Evolutionary conservation across 23 tunicate species (phyloP).

Genomic region (Trididemnum miniatum): DNA sequence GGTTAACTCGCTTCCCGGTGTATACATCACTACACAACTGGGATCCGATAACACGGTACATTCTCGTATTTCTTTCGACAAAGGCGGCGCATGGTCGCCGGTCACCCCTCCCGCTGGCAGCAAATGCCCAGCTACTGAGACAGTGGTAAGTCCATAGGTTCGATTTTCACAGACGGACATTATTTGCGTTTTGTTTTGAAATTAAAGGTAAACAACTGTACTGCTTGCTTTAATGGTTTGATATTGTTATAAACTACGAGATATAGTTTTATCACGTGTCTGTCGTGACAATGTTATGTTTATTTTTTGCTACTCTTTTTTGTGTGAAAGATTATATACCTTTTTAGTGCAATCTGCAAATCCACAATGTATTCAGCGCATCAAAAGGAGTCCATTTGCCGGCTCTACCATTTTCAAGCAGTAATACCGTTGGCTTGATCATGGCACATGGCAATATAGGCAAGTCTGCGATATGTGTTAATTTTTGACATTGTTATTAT

Average conservation of each 20-base stretch:
- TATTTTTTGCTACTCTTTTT: no score
- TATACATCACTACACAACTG: conserved; percentile 89
- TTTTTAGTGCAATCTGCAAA: conserved; percentile 93
- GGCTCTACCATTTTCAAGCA: conserved; percentile 54
- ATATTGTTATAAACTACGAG: no score
- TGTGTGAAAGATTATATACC: no score
- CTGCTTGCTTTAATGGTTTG: no score
- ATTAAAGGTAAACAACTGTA: no score
- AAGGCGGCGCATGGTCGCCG: conserved; percentile 89
- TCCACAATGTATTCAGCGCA: conserved; percentile 81
- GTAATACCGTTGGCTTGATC: conserved; percentile 85
- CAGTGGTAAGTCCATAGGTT: conserved; percentile 47
- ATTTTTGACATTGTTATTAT: no score
- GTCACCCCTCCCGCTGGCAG: conserved; percentile 57
- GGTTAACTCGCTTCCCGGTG: conserved; percentile 89
- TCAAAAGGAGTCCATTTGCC: conserved; percentile 67
- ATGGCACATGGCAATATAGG: conserved; percentile 96
- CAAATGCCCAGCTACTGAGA: conserved; percentile 61
- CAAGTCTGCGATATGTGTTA: conserved; percentile 12
- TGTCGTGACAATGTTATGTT: no score
- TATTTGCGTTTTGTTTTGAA: not conserved
- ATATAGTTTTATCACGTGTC: no score
- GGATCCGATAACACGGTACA: conserved; percentile 75
- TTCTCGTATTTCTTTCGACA: conserved; percentile 79
- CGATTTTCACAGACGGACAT: not conserved